phyloP scores from a whole-genome alignment of 2,888 invertebrate species.

The Drosophila algonquin region DNA sequence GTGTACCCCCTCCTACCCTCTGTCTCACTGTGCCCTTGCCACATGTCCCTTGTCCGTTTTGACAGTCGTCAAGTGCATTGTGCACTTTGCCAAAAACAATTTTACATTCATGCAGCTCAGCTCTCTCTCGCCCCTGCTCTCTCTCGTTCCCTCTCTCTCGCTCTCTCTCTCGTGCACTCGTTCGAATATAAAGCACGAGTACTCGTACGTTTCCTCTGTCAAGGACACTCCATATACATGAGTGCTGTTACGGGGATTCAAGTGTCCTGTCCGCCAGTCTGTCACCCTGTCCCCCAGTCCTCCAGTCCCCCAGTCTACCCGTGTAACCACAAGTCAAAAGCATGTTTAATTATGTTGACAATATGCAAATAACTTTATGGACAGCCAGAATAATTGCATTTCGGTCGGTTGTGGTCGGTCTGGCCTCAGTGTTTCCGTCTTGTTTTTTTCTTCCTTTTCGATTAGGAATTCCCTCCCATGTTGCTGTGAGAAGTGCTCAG shows the following conservation, averaged over 20 bases:
- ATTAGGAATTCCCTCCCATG: not conserved
- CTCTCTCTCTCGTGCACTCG: not conserved
- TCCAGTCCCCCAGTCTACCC: slow-evolving; percentile 1
- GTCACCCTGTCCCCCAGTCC: not conserved
- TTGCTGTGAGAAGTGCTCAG: too few relatives aligned
- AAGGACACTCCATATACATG: slow-evolving; percentile 64
- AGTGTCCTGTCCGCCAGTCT: not conserved
- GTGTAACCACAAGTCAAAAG: slow-evolving; percentile 59
- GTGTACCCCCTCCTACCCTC: not conserved
- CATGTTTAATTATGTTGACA: slow-evolving; percentile 69
- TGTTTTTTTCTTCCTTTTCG: not conserved
- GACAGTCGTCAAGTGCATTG: slow-evolving; percentile 78
- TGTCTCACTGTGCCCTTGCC: slow-evolving; percentile 8
- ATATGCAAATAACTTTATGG: slow-evolving; percentile 45
- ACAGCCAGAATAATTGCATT: slow-evolving; percentile 46
- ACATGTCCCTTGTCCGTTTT: slow-evolving; percentile 46
- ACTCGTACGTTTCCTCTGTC: slow-evolving; percentile 49
- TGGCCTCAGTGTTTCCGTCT: slow-evolving; percentile 12
- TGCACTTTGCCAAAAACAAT: slow-evolving; percentile 79
- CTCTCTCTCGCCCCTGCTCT: slow-evolving; percentile 14
- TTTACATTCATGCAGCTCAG: slow-evolving; percentile 42
- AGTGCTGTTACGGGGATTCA: not conserved
- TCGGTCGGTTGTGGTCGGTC: slow-evolving; percentile 30
- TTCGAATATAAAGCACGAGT: not conserved
- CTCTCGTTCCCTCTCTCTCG: not conserved